Percentiles rank a stretch among this genome's conserved stretches.
These are phyloP conservation scores for Aldabrachelys gigantea DNA, from an alignment of 2,113 vertebrate genomes.

Conservation along the genomic window DNA sequence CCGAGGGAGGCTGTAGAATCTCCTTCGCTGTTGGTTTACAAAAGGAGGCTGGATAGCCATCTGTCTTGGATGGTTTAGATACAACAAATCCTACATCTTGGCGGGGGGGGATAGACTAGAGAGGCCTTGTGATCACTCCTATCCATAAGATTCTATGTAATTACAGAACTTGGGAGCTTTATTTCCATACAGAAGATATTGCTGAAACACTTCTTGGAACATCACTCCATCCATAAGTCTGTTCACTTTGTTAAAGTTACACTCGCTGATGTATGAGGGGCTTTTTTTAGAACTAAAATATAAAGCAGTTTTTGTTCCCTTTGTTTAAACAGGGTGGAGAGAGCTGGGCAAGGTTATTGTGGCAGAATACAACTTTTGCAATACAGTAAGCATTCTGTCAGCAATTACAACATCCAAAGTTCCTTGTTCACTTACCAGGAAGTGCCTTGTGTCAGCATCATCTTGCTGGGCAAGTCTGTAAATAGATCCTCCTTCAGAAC, in stretches of 20 bases:
- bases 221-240: background rate
- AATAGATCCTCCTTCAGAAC: background rate
- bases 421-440: background rate
- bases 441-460: background rate
- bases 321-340: background rate
- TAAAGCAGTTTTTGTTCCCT: background rate
- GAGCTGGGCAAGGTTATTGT: background rate
- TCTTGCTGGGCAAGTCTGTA: background rate
- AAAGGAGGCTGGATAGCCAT: background rate
- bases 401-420: background rate
- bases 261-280: background rate
- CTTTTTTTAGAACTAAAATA: too few species aligned
- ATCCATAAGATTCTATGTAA: background rate
- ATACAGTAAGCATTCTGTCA: background rate
- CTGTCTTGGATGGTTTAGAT: too few species aligned
- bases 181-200: too few species aligned
- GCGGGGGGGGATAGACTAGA: too few species aligned
- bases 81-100: too few species aligned
- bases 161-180: background rate
- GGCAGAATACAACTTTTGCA: background rate
- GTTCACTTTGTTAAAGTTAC: background rate
- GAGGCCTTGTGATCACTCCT: too few species aligned
- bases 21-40: background rate
- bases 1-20: background rate
- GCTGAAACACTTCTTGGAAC: background rate